Evolutionary conservation across 2,113 vertebrate genomes (phyloP), one percentile per base, ranked within the genome.

Genomic region (Halichoeres trimaculatus): DNA sequence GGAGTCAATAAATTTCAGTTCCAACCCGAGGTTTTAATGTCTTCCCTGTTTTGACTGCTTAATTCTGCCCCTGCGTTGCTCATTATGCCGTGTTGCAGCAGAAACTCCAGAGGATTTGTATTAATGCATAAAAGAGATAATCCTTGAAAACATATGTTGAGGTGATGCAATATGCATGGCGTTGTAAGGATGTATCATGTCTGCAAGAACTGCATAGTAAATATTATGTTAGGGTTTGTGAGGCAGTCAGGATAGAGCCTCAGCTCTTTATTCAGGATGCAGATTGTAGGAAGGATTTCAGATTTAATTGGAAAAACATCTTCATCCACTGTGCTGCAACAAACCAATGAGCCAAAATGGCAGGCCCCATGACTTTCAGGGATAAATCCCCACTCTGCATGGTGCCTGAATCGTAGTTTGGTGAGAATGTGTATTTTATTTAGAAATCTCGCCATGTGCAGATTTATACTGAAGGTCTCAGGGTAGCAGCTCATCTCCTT

Each of bases 141-240:
- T 80, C 70, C 59, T 63, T 71, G 50, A 71, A 77, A 86, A 79
- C 68, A 82, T 36, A 54, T 80, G 72, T 66, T 0, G 47, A 72
- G 23, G 45, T 56, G 61, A 87, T 86, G 76, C 66, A 84, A 85
- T 67, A 73, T 87, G 82, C 64, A 85, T 82, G 81, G 22, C 48
- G 78, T 64, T 78, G 70, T 82, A 22, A 76, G 48, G 48, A 73
- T 54, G 64, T 61, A 76, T 87, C 80, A 68, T 63, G 61, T 81
- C 74, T 83, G 47, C 7, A 22, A 43, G 10, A 0, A 35, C 59
- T 51, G 36, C 14, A n/a, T 54, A 5, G 59, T 52, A 73, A 80
- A 70, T 74, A 24, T 70, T 62, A 34, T 54, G 57, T 69, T 41
- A n/a, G 53, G 8, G 22, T 52, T 16, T 16, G 11, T 26, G 45